phyloP scores from a whole-genome alignment of 2,888 invertebrate genomes.

The Andrena dorsata region DNA sequence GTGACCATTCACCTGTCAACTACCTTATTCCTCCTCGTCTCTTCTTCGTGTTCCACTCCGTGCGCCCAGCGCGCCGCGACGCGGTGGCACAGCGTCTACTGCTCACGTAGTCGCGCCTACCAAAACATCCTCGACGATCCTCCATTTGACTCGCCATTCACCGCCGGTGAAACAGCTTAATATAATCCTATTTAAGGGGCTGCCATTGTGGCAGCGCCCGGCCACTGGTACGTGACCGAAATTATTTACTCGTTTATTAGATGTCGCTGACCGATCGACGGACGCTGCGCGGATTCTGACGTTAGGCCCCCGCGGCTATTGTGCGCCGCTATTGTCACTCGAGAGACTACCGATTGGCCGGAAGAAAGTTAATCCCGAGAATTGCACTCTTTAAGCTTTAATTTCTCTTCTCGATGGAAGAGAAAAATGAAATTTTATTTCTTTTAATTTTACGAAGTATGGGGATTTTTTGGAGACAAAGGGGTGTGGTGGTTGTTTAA shows the following conservation, averaged over 20 bases:
- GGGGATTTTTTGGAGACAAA: too few relatives aligned
- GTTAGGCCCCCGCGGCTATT: conserved; percentile 11
- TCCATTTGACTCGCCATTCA: conserved; percentile 84
- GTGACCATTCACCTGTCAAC: conserved; percentile 84
- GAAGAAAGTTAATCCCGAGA: neutral
- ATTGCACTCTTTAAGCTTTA: neutral
- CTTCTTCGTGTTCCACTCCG: conserved; percentile 48
- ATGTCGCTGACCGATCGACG: conserved; percentile 73
- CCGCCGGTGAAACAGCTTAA: conserved; percentile 83
- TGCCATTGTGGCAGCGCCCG: conserved; percentile 71
- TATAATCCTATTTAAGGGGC: conserved; percentile 84
- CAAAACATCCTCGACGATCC: conserved; percentile 83
- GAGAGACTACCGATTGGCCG: conserved; percentile 2
- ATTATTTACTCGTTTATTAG: conserved; percentile 84
- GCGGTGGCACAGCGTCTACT: conserved; percentile 68
- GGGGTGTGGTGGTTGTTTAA: too few relatives aligned
- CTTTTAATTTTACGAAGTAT: too few relatives aligned
- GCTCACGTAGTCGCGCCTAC: conserved; percentile 80
- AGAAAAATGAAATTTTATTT: neutral
- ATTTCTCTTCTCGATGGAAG: conserved; percentile 1
- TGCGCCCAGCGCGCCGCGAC: conserved; percentile 52
- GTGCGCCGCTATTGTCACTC: conserved; percentile 24
- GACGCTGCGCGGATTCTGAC: conserved; percentile 32
- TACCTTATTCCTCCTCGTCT: conserved; percentile 68
- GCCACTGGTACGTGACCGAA: conserved; percentile 82